A percentile compares a stretch with the other conserved stretches of the same genome.
Evolutionary conservation across 2,113 vertebrate genomes (phyloP).

Genomic region (Rousettus leschenaultii): DNA sequence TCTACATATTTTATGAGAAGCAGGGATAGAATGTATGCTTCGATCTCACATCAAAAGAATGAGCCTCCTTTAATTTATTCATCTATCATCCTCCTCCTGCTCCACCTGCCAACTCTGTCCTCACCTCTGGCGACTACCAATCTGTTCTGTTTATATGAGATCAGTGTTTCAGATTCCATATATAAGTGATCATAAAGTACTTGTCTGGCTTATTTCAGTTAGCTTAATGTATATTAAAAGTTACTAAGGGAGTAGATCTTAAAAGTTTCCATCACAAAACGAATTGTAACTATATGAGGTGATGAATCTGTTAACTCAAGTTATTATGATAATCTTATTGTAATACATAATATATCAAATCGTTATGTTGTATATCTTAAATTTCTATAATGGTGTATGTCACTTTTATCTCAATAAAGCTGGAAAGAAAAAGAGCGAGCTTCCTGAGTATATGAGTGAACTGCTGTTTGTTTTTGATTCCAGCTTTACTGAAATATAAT

Average conservation of each 20-base stretch:
- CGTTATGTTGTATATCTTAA: not conserved
- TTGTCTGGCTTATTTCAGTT: not conserved
- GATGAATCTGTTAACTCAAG: not conserved
- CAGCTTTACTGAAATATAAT: too few relatives aligned
- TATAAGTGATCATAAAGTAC: not conserved
- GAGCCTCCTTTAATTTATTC: not conserved
- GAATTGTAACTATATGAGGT: not conserved
- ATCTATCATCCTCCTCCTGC: not conserved
- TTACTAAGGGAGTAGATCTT: not conserved
- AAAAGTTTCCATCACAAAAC: not conserved
- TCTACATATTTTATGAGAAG: not conserved
- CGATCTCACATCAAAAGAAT: not conserved
- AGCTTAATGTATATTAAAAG: not conserved
- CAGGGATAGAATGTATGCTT: not conserved
- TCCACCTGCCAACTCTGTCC: not conserved
- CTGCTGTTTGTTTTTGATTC: not conserved
- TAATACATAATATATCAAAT: not conserved
- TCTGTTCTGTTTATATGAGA: not conserved
- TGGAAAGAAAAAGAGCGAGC: not conserved
- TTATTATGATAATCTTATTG: not conserved
- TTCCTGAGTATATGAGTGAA: not conserved
- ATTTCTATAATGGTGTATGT: not conserved
- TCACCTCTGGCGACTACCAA: not conserved
- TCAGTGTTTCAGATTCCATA: not conserved
- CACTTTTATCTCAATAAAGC: not conserved